Evolutionary conservation across 2,113 vertebrate species (phyloP), one percentile per base, ranked within the genome.

Genomic region (Nesoenas mayeri): DNA sequence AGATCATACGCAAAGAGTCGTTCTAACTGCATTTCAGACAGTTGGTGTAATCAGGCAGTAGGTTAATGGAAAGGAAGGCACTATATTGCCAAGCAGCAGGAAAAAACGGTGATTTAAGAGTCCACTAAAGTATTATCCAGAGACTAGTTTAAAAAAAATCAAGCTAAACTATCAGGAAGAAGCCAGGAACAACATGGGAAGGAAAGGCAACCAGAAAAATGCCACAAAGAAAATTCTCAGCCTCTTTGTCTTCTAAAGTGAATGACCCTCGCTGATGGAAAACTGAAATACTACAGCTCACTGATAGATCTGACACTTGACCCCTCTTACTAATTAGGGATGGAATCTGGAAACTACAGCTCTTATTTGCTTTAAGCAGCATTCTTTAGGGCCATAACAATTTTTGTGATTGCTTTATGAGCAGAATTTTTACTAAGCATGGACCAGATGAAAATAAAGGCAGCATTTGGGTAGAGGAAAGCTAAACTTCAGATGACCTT

Each of bases 401-500:
- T 85, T 96, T 92, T 54, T 85, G 81, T 65, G 90, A 96, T 95
- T 85, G 88, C 71, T 95, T 96, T 89, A 91, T 32, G 71, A 80
- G 85, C 64, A 85, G 64, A 69, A 44, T 42, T 93, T 94, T 96
- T 93, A 93, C 93, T 94, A 42, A 15, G 66, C 74, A 74, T 20
- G 56, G 87, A 47, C 47, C 32, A 94, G 80, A 93, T 85, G 77
- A 97, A 89, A 94, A 93, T 80, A 93, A 89, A 95, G 73, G 85
- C 90, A 89, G 72, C 69, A 72, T 65, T 69, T 70, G 79, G 65
- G 92, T 78, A 91, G 71, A 89, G 31, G 25, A 89, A 94, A 84
- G 62, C 54, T 96, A 96, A 96, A 97, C 93, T 94, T 92, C 85
- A 69, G 42, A 88, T 92, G 93, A 96, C 92, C 94, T 91, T 92